Evolutionary conservation across 2,888 invertebrate species (phyloP), one percentile per base, ranked within the genome.

Genomic region (Aleiodes alternator): DNA sequence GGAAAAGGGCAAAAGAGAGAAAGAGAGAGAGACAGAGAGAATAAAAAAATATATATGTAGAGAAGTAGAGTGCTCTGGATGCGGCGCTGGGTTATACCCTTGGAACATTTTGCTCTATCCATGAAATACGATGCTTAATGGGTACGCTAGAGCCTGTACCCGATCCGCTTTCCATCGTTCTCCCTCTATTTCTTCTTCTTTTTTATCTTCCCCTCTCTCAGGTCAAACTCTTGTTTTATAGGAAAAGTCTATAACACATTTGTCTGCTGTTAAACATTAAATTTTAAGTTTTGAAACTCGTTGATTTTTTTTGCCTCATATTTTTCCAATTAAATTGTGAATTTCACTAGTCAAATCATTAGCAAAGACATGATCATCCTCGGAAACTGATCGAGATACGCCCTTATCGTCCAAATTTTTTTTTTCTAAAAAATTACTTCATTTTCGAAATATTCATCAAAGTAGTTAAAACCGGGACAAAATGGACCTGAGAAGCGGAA

Each of bases 81-180:
- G 71, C 48, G 55, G 43, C 56, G 51, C 70, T 55, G 71, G 61
- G 48, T 72, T 73, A 64, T 38, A 56, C 48, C 66, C 72, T 53
- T 29, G 68, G 23, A 51, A 74, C 61, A 74, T 57, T 74, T 73
- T 64, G 59, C 50, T 69, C 72, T 64, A 64, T 72, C 69, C 68
- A 78, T 83, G 83, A 83, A 85, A 84, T 80, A 79, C 80, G 83
- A 85, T 79, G 82, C 83, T 83, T 82, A 84, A 85, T 85, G 83
- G 83, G 82, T 69, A 71, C 71, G 75, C 75, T 64, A 23, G 64
- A 48, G 43, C 64, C 64, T 64, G 64, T 64, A 64, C 64, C 64
- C 48, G 64, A 64, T 64, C 64, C 64, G 64, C 48, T 64, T 48
- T 64, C 64, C 64, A 64, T 64, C 64, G 34, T 38, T 23, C 38